Percentiles rank a stretch among this genome's conserved stretches.
These are phyloP conservation scores for Atta cephalotes DNA, from an alignment of 1,140 invertebrate genomes.

Conservation along the genomic window DNA sequence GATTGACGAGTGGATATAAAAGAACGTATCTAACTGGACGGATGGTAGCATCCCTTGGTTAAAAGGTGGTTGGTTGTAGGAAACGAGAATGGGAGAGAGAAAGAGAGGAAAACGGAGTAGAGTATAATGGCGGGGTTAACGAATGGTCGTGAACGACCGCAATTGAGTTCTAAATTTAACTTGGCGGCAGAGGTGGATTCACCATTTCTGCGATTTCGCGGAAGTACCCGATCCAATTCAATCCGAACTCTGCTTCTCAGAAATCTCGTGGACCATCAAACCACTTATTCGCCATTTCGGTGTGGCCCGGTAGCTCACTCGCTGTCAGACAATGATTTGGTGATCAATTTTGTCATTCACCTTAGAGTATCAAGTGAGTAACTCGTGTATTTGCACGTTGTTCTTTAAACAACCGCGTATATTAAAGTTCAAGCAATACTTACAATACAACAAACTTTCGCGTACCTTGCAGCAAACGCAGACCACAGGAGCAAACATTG, in stretches of 20 bases:
- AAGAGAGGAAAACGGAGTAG: background rate
- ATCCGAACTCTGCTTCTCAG: conserved; percentile 52
- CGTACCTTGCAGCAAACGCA: background rate
- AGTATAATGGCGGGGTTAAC: conserved; percentile 60
- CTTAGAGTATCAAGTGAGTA: background rate
- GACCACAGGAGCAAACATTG: conserved; percentile 18
- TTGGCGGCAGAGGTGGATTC: conserved; percentile 47
- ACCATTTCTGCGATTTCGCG: conserved; percentile 60
- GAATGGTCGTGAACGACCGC: conserved; percentile 59
- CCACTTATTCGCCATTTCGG: conserved; percentile 45
- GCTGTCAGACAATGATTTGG: background rate
- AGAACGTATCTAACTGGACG: conserved; percentile 14
- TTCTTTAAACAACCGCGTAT: conserved; percentile 8
- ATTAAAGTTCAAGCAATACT: conserved; percentile 9
- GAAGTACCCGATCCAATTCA: conserved; percentile 49
- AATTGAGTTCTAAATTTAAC: conserved; percentile 65
- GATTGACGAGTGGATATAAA: conserved; percentile 53
- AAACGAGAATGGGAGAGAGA: background rate
- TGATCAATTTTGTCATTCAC: conserved; percentile 36
- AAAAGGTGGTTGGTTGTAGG: background rate
- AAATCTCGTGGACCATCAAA: conserved; percentile 57
- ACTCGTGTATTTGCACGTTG: background rate
- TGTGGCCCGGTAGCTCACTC: background rate
- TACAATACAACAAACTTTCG: background rate
- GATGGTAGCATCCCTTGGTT: conserved; percentile 1